A percentile compares a stretch with the other conserved stretches of the same genome.
Conservation (phyloP, 2,113 vertebrate genomes). For the Carassius carassius region DNA sequence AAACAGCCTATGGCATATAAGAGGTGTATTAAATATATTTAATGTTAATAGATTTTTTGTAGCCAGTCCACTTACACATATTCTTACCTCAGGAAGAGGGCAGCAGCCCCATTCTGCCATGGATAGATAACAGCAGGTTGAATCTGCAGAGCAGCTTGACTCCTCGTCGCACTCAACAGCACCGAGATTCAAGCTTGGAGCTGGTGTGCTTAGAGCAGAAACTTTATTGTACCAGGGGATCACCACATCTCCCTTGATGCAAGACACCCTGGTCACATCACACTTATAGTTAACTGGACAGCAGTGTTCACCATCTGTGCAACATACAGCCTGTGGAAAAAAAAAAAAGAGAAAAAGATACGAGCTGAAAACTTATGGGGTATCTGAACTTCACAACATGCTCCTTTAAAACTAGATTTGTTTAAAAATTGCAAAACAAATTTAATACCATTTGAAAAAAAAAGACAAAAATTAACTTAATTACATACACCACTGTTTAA, state of each 20-base stretch:
- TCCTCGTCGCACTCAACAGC: slow-evolving; percentile 47
- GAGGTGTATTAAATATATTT: background rate
- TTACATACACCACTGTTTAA: background rate
- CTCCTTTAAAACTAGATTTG: background rate
- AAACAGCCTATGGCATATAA: slow-evolving; percentile 62
- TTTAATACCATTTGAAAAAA: background rate
- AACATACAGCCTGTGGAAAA: slow-evolving; percentile 72
- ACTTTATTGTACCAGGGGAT: slow-evolving; percentile 76
- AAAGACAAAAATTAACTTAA: background rate
- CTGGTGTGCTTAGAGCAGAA: slow-evolving; percentile 36
- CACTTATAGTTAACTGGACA: slow-evolving; percentile 71
- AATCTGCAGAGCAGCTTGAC: slow-evolving; percentile 54
- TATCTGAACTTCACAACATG: background rate
- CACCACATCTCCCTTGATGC: slow-evolving; percentile 57
- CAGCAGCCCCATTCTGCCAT: slow-evolving; percentile 71
- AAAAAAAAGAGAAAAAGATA: slow-evolving; percentile 25
- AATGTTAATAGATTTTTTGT: background rate
- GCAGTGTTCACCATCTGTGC: slow-evolving; percentile 69
- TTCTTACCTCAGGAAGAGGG: slow-evolving; percentile 66
- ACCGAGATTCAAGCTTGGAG: background rate
- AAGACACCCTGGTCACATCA: slow-evolving; percentile 27
- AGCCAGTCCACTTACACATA: background rate
- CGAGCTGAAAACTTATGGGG: no score
- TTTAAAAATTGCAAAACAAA: background rate
- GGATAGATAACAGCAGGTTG: slow-evolving; percentile 66